Evolutionary conservation across 2,113 vertebrate species (phyloP).

Genomic region (Colius striatus): DNA sequence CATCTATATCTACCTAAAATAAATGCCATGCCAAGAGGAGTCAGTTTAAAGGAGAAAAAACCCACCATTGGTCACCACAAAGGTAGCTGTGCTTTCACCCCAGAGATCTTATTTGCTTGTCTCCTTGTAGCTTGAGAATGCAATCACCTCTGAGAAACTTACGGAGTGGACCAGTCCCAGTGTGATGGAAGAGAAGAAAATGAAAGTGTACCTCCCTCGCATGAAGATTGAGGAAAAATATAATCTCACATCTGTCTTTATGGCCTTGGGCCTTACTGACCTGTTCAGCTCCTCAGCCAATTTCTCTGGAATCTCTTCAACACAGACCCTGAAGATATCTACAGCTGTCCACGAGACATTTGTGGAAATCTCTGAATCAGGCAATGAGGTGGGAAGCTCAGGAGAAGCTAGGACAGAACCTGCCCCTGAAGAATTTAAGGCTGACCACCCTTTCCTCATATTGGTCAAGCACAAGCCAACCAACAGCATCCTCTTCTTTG

Average conservation of each 20-base stretch:
- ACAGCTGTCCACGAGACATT: constrained; percentile 63
- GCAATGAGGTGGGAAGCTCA: constrained; percentile 23
- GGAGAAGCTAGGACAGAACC: not conserved
- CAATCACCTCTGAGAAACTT: constrained; percentile 34
- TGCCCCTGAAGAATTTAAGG: constrained; percentile 50
- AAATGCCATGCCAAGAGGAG: not conserved
- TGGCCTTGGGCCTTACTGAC: constrained; percentile 27
- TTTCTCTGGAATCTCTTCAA: constrained; percentile 73
- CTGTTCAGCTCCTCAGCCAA: constrained; percentile 47
- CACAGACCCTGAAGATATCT: constrained; percentile 67
- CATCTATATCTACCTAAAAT: not conserved
- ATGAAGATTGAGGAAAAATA: constrained; percentile 54
- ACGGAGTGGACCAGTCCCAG: constrained; percentile 22
- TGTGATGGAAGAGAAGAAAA: constrained; percentile 11
- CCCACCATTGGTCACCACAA: not conserved
- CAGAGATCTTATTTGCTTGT: not conserved
- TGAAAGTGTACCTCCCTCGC: constrained; percentile 36
- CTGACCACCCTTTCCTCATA: constrained; percentile 70
- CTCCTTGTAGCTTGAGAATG: not conserved
- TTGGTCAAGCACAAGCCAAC: constrained; percentile 17
- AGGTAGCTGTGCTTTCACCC: not conserved
- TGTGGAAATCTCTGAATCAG: constrained; percentile 74
- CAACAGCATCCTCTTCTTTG: constrained; percentile 68
- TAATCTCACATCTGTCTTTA: constrained; percentile 40
- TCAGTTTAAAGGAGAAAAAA: not conserved